A percentile compares a stretch with the other conserved stretches of the same genome.
Evolutionary conservation across 2,888 invertebrate genomes (phyloP).

Genomic region (Dione vanillae): DNA sequence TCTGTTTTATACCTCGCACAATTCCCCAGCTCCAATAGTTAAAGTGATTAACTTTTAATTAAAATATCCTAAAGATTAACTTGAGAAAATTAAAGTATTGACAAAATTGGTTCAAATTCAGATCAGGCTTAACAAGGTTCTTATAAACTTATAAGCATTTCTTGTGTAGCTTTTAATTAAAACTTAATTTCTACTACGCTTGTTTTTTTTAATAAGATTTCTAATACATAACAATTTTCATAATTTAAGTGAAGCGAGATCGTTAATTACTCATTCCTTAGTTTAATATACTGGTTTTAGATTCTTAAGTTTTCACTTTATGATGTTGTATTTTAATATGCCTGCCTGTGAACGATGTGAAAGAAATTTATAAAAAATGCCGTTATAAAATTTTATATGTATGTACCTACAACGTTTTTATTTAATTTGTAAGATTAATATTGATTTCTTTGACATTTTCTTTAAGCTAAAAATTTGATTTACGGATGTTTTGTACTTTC

Average conservation of each 20-base stretch:
- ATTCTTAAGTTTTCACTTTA: conserved; percentile 6
- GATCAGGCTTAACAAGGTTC: conserved; percentile 43
- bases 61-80: conserved; percentile 24
- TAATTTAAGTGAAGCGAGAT: conserved; percentile 6
- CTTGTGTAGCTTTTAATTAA: conserved; percentile 42
- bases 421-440: neutral
- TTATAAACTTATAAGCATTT: conserved; percentile 41
- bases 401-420: neutral
- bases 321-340: neutral
- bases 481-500: neutral
- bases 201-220: no score
- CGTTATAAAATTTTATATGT: neutral
- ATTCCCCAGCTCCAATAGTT: neutral
- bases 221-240: conserved; percentile 6
- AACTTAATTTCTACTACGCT: no score
- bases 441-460: no score
- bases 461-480: no score
- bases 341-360: neutral
- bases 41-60: conserved; percentile 29
- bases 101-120: conserved; percentile 41
- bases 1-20: neutral
- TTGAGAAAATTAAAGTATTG: conserved; percentile 39
- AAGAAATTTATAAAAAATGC: neutral
- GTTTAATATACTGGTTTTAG: neutral
- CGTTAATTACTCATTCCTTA: conserved; percentile 6